Evolutionary conservation across 2,888 invertebrate genomes (phyloP), one percentile per base, ranked within the genome.

Genomic region (Drosophila picticornis): DNA sequence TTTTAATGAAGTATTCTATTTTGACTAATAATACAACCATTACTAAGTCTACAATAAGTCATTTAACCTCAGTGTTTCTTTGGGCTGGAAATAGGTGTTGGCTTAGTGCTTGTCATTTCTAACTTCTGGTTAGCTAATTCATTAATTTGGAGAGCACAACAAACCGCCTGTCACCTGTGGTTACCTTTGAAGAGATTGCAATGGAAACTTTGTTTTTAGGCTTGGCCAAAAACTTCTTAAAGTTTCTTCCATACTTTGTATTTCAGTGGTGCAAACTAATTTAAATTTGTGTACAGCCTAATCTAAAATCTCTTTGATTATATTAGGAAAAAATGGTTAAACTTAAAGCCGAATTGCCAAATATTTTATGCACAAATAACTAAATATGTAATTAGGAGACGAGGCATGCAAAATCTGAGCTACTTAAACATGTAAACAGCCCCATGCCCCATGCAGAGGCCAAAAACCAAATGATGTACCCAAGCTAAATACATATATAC

Each of bases 361-460:
- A 71, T 74, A 72, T 72, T 79, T 77, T 69, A 84, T 88, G 86
- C 84, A 65, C 77, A 88, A 84, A 85, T 84, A 81, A 74, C 84
- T 85, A 83, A 83, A 88, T 79, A 75, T 43, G 52, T 81, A 81
- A 83, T 83, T 75, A 80, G 65, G 53, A 46, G 64, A 16, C 34
- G 38, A 61, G 59, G 58, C 61, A 59, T 65, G 62, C 60, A 60
- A 74, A 59, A 69, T 75, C 59, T n/a, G 52, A 66, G 77, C 69
- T 77, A 61, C 77, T 83, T 72, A 71, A 80, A 70, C 75, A 83
- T 83, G 74, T 80, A 74, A 71, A 63, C 63, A 72, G 77, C 19
- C 60, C 43, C 50, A 64, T 62, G 60, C 56, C 32, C 31, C 52
- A 53, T 34, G 53, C 29, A 46, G 59, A 55, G 27, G 29, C 62